Evolutionary conservation across 2,888 invertebrate genomes (phyloP).

Genomic region (Lasius fuliginosus): DNA sequence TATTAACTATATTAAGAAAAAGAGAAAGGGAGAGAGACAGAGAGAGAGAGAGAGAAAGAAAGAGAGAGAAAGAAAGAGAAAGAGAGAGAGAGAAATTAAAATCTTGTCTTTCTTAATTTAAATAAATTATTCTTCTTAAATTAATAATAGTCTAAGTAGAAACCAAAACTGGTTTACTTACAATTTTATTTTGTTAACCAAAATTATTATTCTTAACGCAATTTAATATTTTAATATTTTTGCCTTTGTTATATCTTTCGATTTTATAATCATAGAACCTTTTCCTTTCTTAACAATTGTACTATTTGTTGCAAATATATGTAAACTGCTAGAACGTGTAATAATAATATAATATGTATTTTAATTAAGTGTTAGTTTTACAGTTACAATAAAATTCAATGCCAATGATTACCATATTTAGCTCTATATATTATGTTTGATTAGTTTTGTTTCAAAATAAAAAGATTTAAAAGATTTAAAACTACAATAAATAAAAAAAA

Average conservation of each 20-base stretch:
- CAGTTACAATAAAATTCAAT: conserved; percentile 51
- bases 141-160: too few species aligned
- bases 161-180: neutral
- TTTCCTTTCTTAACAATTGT: too few species aligned
- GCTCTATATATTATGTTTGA: neutral
- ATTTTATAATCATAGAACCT: too few species aligned
- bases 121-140: too few species aligned
- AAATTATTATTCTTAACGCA: neutral
- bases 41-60: too few species aligned
- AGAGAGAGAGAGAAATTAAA: too few species aligned
- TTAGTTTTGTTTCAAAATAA: neutral
- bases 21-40: too few species aligned
- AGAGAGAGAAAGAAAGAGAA: too few species aligned
- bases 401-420: neutral
- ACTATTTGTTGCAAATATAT: too few species aligned
- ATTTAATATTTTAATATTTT: neutral
- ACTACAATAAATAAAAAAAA: neutral
- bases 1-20: too few species aligned
- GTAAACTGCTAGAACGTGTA: too few species aligned
- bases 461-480: neutral
- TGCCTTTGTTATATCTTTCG: neutral
- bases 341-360: neutral
- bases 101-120: too few species aligned
- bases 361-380: conserved; percentile 43
- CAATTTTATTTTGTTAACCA: neutral